Percentiles rank a stretch among this genome's conserved stretches.
Conservation (phyloP, 2,888 invertebrate genomes). For the Pheosia gnoma region DNA sequence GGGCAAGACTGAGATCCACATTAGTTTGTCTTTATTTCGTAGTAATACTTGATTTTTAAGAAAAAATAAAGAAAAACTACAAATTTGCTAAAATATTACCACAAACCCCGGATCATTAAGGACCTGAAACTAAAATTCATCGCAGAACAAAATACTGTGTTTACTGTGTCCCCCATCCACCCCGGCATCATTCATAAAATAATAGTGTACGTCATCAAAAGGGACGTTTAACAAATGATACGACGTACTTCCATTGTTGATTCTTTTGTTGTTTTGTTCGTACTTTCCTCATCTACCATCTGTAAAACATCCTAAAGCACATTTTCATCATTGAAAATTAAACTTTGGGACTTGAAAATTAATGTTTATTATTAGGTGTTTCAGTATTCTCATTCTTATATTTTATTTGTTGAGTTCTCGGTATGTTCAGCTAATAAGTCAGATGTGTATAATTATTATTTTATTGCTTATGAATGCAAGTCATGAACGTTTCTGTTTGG, state of each 20-base stretch:
- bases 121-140: constrained; percentile 39
- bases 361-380: constrained; percentile 25
- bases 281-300: constrained; percentile 44
- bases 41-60: too few species aligned
- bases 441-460: constrained; percentile 83
- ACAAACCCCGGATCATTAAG: constrained; percentile 8
- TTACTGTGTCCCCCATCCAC: constrained; percentile 47
- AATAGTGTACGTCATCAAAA: constrained; percentile 80
- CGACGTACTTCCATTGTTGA: constrained; percentile 79
- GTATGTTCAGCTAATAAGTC: constrained; percentile 78
- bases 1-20: too few species aligned
- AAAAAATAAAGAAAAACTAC: not conserved
- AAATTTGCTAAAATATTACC: constrained; percentile 4
- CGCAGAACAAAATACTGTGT: constrained; percentile 59
- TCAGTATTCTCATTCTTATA: constrained; percentile 24
- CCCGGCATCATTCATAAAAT: constrained; percentile 79
- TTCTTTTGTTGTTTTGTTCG: constrained; percentile 77
- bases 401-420: constrained; percentile 65
- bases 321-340: constrained; percentile 23
- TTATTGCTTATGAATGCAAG: constrained; percentile 77
- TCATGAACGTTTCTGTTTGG: constrained; percentile 69
- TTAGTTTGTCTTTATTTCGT: too few species aligned
- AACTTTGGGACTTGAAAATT: constrained; percentile 17
- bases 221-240: constrained; percentile 84
- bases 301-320: constrained; percentile 48